Base-by-base conservation (phyloP, 2,113 vertebrate species). In the Cyanistes caeruleus region DNA sequence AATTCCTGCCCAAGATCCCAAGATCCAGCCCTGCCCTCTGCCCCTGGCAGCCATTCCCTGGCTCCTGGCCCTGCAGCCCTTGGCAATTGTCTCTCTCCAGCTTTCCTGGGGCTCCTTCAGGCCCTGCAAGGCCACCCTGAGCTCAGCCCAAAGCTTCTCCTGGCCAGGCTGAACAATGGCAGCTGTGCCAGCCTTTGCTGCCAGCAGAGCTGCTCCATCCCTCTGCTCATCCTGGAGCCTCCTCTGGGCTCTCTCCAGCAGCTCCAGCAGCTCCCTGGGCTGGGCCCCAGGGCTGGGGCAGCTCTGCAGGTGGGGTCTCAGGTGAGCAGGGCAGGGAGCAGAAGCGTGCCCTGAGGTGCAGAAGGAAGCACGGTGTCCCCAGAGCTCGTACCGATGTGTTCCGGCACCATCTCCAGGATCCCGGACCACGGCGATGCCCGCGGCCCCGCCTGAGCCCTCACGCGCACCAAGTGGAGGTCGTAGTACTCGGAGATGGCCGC, bases 381-480 rank as follows among this genome's bases (percentile, higher is more conserved):
- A 49, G 15, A 5, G 53, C 48, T 65, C 90, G 44, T 95, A 98
- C 98, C 98, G 70, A 77, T 18, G 1, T 4, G 0, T 48, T 55
- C 65, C 0, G 97, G 98, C 35, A 27, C 13, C 92, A 98, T 97
- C 2, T 80, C 30, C 44, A 91, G 65, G 22, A 16, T 0, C 9
- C 13, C 13, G 46, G 52, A 79, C 97, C 98, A 98, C 0, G 88
- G 85, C 25, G 98, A 98, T n/a, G 73, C 51, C 11, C 7, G 17
- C 2, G 51, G 53, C 39, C 78, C 64, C 4, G 59, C 53, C 73
- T 72, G 79, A 5, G 97, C 94, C 95, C 97, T 91, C 62, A 98
- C 0, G 1, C 89, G 95, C 52, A 98, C 20, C 7, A 25, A 44
- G 27, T 97, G 33, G 1, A 2, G 0, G 3, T 83, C 37, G 6